These are phyloP conservation scores for Bedellia somnulentella DNA, from an alignment of 2,888 invertebrate genomes.

Conservation along the genomic window DNA sequence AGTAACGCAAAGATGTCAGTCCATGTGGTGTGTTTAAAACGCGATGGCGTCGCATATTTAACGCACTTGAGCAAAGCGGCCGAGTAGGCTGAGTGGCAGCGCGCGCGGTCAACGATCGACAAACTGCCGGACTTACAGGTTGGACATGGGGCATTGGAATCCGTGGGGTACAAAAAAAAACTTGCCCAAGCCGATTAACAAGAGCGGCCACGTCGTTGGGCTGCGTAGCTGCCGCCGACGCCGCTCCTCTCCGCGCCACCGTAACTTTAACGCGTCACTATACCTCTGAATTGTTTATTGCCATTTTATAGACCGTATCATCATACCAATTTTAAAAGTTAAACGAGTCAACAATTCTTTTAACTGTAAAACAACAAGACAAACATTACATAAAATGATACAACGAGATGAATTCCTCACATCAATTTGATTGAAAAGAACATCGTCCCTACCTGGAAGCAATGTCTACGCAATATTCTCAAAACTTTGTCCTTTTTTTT, in stretches of 20 bases:
- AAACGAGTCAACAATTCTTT: too few species aligned
- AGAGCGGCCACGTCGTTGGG: neutral
- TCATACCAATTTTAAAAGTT: too few species aligned
- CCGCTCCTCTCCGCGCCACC: neutral
- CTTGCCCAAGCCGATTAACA: constrained; percentile 21
- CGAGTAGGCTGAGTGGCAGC: constrained; percentile 6
- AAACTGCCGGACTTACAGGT: constrained; percentile 58
- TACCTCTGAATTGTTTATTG: too few species aligned
- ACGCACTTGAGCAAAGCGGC: too few species aligned
- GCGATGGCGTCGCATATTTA: neutral
- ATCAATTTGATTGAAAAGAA: too few species aligned
- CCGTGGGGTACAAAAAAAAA: constrained; percentile 52
- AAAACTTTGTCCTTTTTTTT: constrained; percentile 21
- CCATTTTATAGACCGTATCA: too few species aligned
- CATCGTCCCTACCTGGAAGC: constrained; percentile 24
- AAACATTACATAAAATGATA: neutral
- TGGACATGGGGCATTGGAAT: constrained; percentile 55
- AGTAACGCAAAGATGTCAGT: neutral
- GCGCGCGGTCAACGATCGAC: constrained; percentile 57
- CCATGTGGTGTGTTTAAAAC: neutral
- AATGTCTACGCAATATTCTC: constrained; percentile 22
- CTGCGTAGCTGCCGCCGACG: neutral
- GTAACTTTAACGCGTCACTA: too few species aligned
- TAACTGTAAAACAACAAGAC: neutral
- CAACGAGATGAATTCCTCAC: neutral